These are phyloP conservation scores for Cinara cedri DNA, from an alignment of 2,888 invertebrate genomes.

Conservation along the genomic window DNA sequence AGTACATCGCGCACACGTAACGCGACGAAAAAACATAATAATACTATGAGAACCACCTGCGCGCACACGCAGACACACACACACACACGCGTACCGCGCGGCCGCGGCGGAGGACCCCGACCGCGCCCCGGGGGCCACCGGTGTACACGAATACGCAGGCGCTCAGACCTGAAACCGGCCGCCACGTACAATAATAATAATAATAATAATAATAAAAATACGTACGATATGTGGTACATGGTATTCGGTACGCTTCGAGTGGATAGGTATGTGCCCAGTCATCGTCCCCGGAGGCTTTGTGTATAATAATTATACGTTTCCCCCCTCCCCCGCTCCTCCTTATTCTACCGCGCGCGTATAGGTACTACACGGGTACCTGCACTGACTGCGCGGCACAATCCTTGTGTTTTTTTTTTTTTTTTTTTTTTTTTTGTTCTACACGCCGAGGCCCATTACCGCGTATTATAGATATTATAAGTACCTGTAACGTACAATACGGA, in stretches of 20 bases:
- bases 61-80: constrained; percentile 14
- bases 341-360: neutral
- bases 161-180: constrained; percentile 37
- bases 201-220: constrained; percentile 48
- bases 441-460: neutral
- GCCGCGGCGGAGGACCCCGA: constrained; percentile 38
- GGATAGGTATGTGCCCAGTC: constrained; percentile 56
- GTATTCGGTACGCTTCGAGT: constrained; percentile 54
- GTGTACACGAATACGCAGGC: constrained; percentile 5
- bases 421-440: constrained; percentile 33
- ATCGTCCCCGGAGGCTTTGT: constrained; percentile 55
- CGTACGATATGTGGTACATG: constrained; percentile 54
- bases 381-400: neutral
- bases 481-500: neutral
- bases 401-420: constrained; percentile 3
- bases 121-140: constrained; percentile 35
- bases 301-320: constrained; percentile 53
- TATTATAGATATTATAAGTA: too few species aligned
- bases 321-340: neutral
- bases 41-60: constrained; percentile 50
- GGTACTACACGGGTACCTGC: neutral
- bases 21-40: neutral
- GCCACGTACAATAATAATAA: constrained; percentile 41
- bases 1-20: neutral
- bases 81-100: neutral